phyloP scores from a whole-genome alignment of 2,888 invertebrate genomes.

The Phortica okadai region DNA sequence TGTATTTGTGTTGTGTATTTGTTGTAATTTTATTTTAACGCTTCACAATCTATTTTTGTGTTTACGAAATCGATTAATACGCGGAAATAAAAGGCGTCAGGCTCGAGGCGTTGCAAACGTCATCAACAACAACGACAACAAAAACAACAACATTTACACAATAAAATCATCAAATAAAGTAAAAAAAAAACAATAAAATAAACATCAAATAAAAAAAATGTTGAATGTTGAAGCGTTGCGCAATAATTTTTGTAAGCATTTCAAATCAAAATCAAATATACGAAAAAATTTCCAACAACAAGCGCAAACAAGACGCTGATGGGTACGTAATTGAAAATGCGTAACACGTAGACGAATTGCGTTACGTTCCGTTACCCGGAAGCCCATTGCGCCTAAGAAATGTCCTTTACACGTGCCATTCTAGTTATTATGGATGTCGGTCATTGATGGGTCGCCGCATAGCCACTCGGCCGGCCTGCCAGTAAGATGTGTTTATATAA shows the following conservation, averaged over 20 bases:
- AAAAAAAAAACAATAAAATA: background rate
- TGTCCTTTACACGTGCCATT: conserved; percentile 23
- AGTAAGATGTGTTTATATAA: background rate
- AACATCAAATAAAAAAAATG: background rate
- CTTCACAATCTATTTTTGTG: conserved; percentile 13
- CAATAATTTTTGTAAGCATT: conserved; percentile 23
- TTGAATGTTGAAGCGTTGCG: background rate
- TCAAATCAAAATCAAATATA: conserved; percentile 27
- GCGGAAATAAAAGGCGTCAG: conserved; percentile 1
- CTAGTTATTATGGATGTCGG: conserved; percentile 18
- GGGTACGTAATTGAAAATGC: background rate
- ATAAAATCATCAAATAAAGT: background rate
- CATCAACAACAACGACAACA: background rate
- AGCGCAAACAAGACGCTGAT: background rate
- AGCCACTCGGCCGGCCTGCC: background rate
- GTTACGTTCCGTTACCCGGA: background rate
- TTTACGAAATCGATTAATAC: conserved; percentile 22
- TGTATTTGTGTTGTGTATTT: background rate
- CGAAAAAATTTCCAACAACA: background rate
- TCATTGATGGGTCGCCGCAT: background rate
- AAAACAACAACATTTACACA: background rate
- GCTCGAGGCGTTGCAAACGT: background rate
- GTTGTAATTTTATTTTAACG: conserved; percentile 10
- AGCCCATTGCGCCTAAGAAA: conserved; percentile 1
- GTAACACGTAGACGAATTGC: conserved; percentile 14